Conservation (phyloP, 1,140 invertebrate species). For the Brachionus rotundiformis region DNA sequence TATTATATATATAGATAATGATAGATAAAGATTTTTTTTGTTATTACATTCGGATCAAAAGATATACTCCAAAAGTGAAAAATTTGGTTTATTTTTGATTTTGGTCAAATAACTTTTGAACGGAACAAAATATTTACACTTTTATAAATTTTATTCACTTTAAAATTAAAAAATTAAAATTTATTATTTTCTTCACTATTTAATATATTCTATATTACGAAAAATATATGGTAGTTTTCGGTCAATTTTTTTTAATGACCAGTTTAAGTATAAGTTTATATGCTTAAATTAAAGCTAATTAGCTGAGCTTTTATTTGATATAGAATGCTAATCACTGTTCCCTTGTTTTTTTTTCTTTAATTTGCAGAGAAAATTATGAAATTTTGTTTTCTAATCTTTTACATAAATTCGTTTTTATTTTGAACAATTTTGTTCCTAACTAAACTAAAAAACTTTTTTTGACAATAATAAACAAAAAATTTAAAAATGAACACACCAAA, state of each 20-base stretch:
- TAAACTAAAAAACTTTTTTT: too few species aligned
- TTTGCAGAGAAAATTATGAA: too few species aligned
- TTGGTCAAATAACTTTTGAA: not conserved
- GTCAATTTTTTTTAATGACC: not conserved
- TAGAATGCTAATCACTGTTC: not conserved
- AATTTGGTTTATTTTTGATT: too few species aligned
- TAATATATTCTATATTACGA: not conserved
- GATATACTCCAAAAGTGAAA: too few species aligned
- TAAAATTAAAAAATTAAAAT: not conserved
- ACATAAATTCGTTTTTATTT: too few species aligned
- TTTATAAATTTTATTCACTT: not conserved
- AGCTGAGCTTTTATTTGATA: slow-evolving; percentile 1
- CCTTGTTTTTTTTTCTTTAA: not conserved
- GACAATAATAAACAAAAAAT: too few species aligned
- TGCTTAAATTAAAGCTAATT: not conserved
- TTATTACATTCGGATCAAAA: too few species aligned
- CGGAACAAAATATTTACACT: not conserved
- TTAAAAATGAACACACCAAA: too few species aligned
- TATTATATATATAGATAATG: too few species aligned
- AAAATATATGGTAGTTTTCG: not conserved
- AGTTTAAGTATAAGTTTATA: not conserved
- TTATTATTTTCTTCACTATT: not conserved
- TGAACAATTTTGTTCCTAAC: too few species aligned
- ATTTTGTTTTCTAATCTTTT: too few species aligned
- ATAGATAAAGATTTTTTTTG: too few species aligned